Base-by-base conservation (phyloP, 2,113 vertebrate species). In the Okapia johnstoni region DNA sequence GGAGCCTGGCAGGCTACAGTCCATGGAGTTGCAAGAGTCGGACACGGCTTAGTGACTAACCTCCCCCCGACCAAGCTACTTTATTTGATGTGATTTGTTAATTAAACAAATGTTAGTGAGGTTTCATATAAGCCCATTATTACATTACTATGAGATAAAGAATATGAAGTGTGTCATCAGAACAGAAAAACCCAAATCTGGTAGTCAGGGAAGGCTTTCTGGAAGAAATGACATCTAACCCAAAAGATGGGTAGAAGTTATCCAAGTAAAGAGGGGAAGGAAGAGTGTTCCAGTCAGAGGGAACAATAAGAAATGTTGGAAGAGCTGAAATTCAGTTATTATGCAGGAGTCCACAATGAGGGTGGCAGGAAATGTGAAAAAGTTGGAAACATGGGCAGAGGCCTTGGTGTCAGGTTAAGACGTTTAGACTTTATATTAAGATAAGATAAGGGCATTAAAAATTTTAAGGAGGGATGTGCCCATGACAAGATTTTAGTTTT, bases 1-100 rank as follows among this genome's bases (percentile, higher is more conserved):
- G 19, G 19, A 70, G 19, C 66, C n/a, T 23, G n/a, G 66, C 66
- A 70, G n/a, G 10, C 19, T 40, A 70, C 9, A 70, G n/a, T 70
- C 66, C 10, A 6, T 40, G 66, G n/a, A 19, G 19, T 70, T 40
- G 66, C n/a, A 70, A 70, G 19, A 70, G 19, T 40, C n/a, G 0
- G 0, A 33, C 61, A 17, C 0, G 1, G n/a, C 61, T 63, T 63
- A 63, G 7, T 0, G 0, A n/a, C 7, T n/a, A 63, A 63, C 16
- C 7, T 15, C 30, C n/a, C 63, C 19, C n/a, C 12, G 5, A 5
- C 52, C 19, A 70, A 70, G 19, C 6, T 52, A 63, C 11, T 46
- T 61, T 43, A 73, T 60, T 46, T 33, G 73, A n/a, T 30, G 25
- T 86, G 17, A 50, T 80, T 76, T 46, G 11, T 87, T 66, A 48